These are phyloP conservation scores for Drosophila obscura DNA, from an alignment of 1,140 invertebrate genomes.

Conservation along the genomic window DNA sequence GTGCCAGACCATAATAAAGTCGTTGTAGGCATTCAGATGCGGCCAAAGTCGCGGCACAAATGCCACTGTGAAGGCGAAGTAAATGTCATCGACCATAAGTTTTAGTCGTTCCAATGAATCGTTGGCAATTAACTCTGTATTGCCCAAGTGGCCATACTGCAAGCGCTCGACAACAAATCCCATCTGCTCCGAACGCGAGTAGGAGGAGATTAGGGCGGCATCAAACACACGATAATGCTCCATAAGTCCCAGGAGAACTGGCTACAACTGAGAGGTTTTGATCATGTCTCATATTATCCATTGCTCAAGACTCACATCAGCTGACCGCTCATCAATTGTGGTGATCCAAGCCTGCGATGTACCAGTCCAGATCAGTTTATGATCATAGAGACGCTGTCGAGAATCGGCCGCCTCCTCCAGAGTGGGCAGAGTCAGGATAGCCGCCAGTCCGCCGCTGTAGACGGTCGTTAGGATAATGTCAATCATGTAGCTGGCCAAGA, in stretches of 20 bases:
- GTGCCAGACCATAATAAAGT: constrained; percentile 63
- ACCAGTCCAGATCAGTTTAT: constrained; percentile 65
- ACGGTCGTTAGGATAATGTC: constrained; percentile 77
- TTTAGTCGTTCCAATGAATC: constrained; percentile 66
- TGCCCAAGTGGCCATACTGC: constrained; percentile 71
- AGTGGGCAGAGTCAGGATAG: constrained; percentile 72
- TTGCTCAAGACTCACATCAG: constrained; percentile 47
- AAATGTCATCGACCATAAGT: constrained; percentile 76
- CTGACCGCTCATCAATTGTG: constrained; percentile 31
- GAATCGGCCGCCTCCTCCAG: constrained; percentile 76
- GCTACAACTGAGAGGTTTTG: constrained; percentile 29
- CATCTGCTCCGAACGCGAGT: constrained; percentile 66
- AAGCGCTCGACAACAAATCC: constrained; percentile 72
- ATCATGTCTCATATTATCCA: background rate
- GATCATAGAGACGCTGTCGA: constrained; percentile 57
- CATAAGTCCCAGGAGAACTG: constrained; percentile 46
- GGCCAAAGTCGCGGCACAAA: constrained; percentile 73
- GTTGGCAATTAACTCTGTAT: constrained; percentile 58
- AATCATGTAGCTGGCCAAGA: constrained; percentile 72
- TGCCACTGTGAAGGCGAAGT: constrained; percentile 50
- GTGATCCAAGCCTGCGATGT: constrained; percentile 65
- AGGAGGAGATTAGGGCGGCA: constrained; percentile 35
- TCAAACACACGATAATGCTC: constrained; percentile 50
- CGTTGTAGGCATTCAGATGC: constrained; percentile 52
- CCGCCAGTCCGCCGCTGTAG: constrained; percentile 70